These are phyloP conservation scores for Haliclystus octoradiatus DNA, from an alignment of 30 jellyfish, hydroid and myxozoan species.

Conservation along the genomic window DNA sequence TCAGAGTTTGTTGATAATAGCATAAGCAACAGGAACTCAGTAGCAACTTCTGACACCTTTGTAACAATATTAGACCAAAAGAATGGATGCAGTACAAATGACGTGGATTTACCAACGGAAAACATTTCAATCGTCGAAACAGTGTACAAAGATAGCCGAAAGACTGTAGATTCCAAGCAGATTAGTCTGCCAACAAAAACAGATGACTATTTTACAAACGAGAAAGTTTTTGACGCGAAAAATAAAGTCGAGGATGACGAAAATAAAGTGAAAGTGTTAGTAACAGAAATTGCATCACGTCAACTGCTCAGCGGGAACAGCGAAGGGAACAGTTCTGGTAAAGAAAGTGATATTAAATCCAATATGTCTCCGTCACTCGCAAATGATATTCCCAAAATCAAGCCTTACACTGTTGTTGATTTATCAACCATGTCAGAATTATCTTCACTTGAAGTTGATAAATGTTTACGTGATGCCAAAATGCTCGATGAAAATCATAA, in stretches of 20 bases:
- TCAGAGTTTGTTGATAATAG: too few species aligned
- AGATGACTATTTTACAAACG: not conserved
- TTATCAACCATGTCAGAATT: slow-evolving; percentile 56
- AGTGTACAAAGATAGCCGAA: not conserved
- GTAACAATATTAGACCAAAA: too few species aligned
- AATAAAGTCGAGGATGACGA: not conserved
- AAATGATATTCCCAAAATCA: slow-evolving; percentile 21
- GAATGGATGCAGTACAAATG: not conserved
- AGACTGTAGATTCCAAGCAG: not conserved
- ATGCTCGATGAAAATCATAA: not conserved
- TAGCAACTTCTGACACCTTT: not conserved
- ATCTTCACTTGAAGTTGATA: slow-evolving; percentile 48
- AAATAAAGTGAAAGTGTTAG: too few species aligned
- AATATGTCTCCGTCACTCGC: not conserved
- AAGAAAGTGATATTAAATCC: not conserved
- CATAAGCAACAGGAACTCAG: too few species aligned
- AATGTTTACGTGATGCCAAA: slow-evolving; percentile 38
- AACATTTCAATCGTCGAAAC: not conserved
- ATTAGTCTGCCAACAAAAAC: not conserved
- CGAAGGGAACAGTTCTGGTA: not conserved
- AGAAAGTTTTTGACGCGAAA: too few species aligned
- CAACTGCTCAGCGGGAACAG: not conserved
- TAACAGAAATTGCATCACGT: not conserved
- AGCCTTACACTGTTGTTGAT: slow-evolving; percentile 89
- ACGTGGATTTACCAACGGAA: not conserved